Percentiles rank a stretch among this genome's conserved stretches.
These are phyloP conservation scores for Sminthurides bifidus DNA, from an alignment of 1,140 invertebrate species.

Conservation along the genomic window DNA sequence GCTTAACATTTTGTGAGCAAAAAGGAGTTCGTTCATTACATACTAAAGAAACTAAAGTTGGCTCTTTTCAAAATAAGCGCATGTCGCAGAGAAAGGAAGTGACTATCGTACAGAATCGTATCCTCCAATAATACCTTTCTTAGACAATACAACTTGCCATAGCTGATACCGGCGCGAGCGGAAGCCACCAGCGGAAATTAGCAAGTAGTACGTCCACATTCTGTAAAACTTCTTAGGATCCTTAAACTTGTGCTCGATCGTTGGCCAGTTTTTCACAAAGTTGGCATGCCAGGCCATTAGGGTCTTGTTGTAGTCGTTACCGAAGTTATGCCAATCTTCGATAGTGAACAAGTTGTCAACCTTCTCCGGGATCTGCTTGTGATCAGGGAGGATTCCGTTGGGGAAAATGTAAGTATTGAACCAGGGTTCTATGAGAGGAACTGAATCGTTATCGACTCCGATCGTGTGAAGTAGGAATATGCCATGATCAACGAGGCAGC, in stretches of 20 bases:
- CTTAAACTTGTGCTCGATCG: constrained; percentile 16
- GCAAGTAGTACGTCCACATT: constrained; percentile 29
- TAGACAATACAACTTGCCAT: constrained; percentile 25
- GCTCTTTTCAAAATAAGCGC: too few species aligned
- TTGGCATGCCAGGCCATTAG: constrained; percentile 28
- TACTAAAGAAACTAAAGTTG: too few species aligned
- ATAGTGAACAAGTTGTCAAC: constrained; percentile 20
- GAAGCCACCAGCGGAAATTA: constrained; percentile 21
- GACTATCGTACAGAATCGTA: constrained; percentile 26
- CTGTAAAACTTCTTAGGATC: constrained; percentile 19
- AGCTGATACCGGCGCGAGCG: constrained; percentile 12
- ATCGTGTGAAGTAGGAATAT: constrained; percentile 28
- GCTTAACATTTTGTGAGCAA: too few species aligned
- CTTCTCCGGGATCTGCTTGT: constrained; percentile 18
- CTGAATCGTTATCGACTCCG: constrained; percentile 3
- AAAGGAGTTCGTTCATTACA: too few species aligned
- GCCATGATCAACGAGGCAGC: constrained; percentile 24
- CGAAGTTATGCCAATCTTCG: constrained; percentile 31
- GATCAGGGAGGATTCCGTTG: constrained; percentile 24
- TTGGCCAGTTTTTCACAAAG: constrained; percentile 27
- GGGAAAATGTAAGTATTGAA: constrained; percentile 29
- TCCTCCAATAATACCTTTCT: constrained; percentile 25
- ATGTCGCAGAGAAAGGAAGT: too few species aligned
- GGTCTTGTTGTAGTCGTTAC: constrained; percentile 24
- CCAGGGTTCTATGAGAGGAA: constrained; percentile 13